These are phyloP conservation scores for Passerculus sandwichensis DNA, from an alignment of 2,797 vertebrate species.

Conservation along the genomic window DNA sequence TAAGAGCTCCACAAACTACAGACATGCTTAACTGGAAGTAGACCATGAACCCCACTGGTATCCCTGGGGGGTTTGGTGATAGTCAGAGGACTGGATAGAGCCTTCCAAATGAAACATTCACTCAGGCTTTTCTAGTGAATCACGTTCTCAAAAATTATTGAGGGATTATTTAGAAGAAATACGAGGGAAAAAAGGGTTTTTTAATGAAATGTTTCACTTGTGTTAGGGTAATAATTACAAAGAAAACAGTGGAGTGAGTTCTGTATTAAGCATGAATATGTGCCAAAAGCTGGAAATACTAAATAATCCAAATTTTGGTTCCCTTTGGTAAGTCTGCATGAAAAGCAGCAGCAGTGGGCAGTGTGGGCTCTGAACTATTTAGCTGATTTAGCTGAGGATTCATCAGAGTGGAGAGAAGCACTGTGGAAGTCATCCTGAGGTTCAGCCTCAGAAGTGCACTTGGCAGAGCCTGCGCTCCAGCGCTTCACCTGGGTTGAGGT, in stretches of 20 bases:
- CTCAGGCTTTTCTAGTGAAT: background rate
- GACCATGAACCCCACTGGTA: background rate
- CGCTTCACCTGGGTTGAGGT: accelerated
- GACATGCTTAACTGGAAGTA: background rate
- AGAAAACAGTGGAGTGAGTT: background rate
- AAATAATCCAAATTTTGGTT: background rate
- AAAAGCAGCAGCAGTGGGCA: background rate
- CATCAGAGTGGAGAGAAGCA: background rate
- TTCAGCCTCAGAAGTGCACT: background rate
- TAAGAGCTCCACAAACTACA: background rate
- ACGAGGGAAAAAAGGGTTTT: accelerated
- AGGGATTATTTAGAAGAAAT: background rate
- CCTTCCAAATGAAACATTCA: background rate
- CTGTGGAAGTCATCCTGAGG: background rate
- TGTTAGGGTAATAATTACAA: background rate
- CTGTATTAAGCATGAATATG: background rate
- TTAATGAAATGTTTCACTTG: background rate
- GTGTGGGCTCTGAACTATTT: background rate
- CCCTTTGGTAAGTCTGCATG: background rate
- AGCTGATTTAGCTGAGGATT: background rate
- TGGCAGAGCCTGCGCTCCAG: background rate
- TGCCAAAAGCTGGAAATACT: background rate
- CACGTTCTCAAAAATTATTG: background rate
- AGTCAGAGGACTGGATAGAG: background rate
- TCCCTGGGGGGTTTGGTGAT: background rate